Conservation (phyloP, 2,888 invertebrate species). For the Sicus ferrugineus region DNA sequence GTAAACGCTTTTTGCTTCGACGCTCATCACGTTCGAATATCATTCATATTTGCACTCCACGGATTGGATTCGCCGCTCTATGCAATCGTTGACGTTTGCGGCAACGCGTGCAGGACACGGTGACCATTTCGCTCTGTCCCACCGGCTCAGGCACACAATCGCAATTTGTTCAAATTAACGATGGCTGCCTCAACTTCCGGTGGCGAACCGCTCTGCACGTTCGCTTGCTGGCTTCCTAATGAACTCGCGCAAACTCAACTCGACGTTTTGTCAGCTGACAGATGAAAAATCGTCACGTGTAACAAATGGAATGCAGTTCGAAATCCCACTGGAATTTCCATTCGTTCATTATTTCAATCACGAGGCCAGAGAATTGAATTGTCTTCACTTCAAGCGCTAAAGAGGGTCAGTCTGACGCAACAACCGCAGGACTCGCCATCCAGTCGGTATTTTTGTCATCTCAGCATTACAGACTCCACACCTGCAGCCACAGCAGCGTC, state of each 20-base stretch:
- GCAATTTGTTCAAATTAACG: slow-evolving; percentile 37
- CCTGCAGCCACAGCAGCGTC: background rate
- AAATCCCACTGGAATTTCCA: background rate
- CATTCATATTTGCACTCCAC: background rate
- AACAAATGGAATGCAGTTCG: background rate
- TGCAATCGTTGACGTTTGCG: background rate
- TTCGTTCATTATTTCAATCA: background rate
- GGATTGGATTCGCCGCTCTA: background rate
- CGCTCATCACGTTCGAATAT: background rate
- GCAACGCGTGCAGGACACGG: background rate
- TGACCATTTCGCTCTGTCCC: no score
- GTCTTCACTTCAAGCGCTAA: background rate
- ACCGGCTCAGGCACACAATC: slow-evolving; percentile 41
- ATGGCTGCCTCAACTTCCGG: background rate
- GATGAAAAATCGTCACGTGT: no score
- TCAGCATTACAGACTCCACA: background rate
- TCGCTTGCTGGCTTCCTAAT: background rate
- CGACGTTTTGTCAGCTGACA: background rate
- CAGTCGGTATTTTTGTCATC: background rate
- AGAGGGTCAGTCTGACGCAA: no score
- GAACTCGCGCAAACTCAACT: background rate
- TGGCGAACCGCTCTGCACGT: slow-evolving; percentile 12
- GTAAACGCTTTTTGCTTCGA: background rate
- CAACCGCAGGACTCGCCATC: background rate
- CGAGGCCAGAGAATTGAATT: background rate